Base-by-base conservation (phyloP, 2,113 vertebrate genomes). In the Ceyx melanurus region DNA sequence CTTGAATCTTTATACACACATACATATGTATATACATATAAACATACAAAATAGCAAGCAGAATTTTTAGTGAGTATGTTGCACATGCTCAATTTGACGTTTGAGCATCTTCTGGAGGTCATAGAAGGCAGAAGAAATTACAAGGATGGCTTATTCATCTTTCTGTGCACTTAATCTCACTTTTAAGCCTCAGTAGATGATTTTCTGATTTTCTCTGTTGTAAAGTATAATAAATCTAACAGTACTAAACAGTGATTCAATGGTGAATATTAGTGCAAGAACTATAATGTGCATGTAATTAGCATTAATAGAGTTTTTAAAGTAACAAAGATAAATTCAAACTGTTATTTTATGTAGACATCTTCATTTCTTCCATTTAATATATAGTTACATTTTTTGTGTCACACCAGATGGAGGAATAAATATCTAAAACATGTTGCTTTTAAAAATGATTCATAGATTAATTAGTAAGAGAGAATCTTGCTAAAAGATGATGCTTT, bases 191-290 rank as follows among this genome's bases (percentile, higher is more conserved):
- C 20, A 22, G 65, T 58, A 57, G 22, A 33, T 29, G 5, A 26
- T 60, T 56, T 71, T 45, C 75, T 66, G 40, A 9, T 62, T 71
- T 54, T 86, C 61, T 33, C 5, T 50, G 86, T 22, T 89, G 74
- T 29, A 88, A 70, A 48, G 40, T 62, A 3, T 37, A 81, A 75
- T 61, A 53, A 48, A 74, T 74, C n/a, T 29, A 78, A 62, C 11
- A 53, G 35, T 23, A 29, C 28, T 45, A 14, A 73, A 26, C 23
- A 42, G 11, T 42, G 54, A 58, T 45, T 28, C 6, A 13, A 62
- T 85, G 77, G 65, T 66, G 40, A 88, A 48, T 65, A 61, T 35
- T 77, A 67, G 71, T 91, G 74, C 57, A 93, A 93, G 91, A 65
- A 74, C 0, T 13, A 43, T 46, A 4, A 28, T 54, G 5, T 82